These are phyloP conservation scores for Microplitis demolitor DNA, from an alignment of 1,140 invertebrate species.

Conservation along the genomic window DNA sequence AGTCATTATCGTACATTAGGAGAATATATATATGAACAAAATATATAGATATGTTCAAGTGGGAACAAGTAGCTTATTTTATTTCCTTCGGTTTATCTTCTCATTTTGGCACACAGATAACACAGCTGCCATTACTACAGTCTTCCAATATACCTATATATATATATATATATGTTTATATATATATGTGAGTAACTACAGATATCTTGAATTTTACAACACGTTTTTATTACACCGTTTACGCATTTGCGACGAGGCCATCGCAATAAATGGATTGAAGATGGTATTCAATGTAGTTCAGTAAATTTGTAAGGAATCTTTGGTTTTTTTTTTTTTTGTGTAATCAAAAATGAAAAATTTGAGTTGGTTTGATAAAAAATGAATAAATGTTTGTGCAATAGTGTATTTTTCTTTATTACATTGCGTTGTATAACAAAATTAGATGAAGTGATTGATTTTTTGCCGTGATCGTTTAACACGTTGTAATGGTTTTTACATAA, in stretches of 20 bases:
- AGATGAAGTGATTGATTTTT: neutral
- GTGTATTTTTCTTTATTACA: slow-evolving; percentile 34
- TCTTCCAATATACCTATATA: neutral
- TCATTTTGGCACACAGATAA: neutral
- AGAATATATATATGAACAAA: slow-evolving; percentile 2
- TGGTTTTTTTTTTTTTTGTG: slow-evolving; percentile 1
- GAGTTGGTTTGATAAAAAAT: neutral
- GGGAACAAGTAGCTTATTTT: slow-evolving; percentile 1
- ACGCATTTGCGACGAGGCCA: neutral
- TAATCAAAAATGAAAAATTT: neutral
- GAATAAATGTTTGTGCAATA: slow-evolving; percentile 3
- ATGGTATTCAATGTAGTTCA: neutral
- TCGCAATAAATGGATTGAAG: neutral
- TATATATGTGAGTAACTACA: neutral
- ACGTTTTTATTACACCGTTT: neutral
- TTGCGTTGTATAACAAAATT: neutral
- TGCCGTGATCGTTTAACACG: too few species aligned
- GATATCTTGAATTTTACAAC: slow-evolving; percentile 7
- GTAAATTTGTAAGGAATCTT: neutral
- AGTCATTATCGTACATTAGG: slow-evolving; percentile 26
- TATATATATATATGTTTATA: too few species aligned
- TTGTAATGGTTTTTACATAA: slow-evolving; percentile 3
- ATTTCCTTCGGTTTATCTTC: neutral
- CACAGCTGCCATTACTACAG: neutral
- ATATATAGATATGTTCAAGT: too few species aligned